These are phyloP conservation scores for Azorinus chamasolen DNA, from an alignment of 2,888 invertebrate species.

Conservation along the genomic window DNA sequence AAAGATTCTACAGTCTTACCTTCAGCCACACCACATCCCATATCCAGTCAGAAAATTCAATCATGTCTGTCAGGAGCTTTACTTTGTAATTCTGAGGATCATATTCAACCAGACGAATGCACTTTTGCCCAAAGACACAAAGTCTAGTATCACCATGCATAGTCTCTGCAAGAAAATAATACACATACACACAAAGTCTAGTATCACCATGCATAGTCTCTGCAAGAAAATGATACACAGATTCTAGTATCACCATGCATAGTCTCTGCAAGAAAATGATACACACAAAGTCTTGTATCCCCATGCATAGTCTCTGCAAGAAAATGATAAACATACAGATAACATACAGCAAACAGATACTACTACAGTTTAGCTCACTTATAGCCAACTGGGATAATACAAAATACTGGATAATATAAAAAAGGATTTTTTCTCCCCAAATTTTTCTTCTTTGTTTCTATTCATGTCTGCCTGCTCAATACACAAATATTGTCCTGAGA, in stretches of 20 bases:
- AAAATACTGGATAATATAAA: too few relatives aligned
- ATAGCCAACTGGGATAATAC: too few relatives aligned
- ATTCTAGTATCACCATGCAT: not conserved
- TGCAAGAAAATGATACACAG: not conserved
- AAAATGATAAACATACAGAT: too few relatives aligned
- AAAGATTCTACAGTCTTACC: too few relatives aligned
- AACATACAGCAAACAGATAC: not conserved
- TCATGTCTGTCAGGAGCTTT: not conserved
- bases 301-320: too few relatives aligned
- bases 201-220: not conserved
- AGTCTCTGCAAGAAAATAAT: not conserved
- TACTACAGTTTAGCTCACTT: too few relatives aligned
- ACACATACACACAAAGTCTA: not conserved
- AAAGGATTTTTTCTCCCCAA: too few relatives aligned
- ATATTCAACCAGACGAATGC: conserved; percentile 44
- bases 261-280: not conserved
- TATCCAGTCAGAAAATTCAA: conserved; percentile 73
- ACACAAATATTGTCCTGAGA: too few relatives aligned
- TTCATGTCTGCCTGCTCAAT: too few relatives aligned
- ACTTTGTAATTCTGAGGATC: not conserved
- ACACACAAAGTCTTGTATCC: not conserved
- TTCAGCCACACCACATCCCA: conserved; percentile 76
- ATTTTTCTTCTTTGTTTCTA: too few relatives aligned
- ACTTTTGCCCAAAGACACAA: conserved; percentile 71
- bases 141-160: conserved; percentile 9